Conservation (phyloP, 1,140 invertebrate species). For the Drosophila repletoides region DNA sequence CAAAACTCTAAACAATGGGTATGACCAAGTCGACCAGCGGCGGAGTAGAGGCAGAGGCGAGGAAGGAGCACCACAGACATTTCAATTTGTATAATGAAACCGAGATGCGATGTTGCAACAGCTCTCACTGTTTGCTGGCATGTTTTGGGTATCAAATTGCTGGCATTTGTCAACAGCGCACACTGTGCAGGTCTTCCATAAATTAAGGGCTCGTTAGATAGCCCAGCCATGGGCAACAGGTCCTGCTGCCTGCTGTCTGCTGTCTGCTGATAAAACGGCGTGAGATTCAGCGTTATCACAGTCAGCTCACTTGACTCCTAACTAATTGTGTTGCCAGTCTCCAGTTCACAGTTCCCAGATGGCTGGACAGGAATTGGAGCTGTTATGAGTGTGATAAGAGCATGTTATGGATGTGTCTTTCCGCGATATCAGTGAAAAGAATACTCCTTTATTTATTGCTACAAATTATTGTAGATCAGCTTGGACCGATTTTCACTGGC, state of each 20-base stretch:
- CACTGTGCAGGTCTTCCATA: constrained; percentile 53
- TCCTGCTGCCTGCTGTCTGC: no score
- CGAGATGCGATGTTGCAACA: not conserved
- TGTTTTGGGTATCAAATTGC: constrained; percentile 69
- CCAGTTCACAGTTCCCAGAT: no score
- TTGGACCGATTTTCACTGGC: not conserved
- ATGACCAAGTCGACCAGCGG: constrained; percentile 11
- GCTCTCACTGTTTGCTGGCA: constrained; percentile 24
- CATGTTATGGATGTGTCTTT: not conserved
- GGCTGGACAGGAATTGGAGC: constrained; percentile 21
- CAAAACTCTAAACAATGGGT: constrained; percentile 61
- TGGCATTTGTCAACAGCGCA: constrained; percentile 62
- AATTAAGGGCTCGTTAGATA: constrained; percentile 73
- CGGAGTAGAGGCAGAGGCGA: constrained; percentile 4
- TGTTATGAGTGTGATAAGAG: constrained; percentile 37
- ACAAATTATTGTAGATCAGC: not conserved
- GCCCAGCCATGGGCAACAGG: constrained; percentile 14
- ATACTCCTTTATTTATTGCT: constrained; percentile 4
- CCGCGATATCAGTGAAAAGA: not conserved
- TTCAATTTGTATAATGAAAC: constrained; percentile 66
- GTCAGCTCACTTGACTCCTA: constrained; percentile 45
- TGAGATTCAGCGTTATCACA: constrained; percentile 27
- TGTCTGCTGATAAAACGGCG: constrained; percentile 55
- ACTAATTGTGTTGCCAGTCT: constrained; percentile 63
- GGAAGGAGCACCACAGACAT: constrained; percentile 57